Percentiles rank a stretch among this genome's conserved stretches.
These are phyloP conservation scores for Drosophila lowei DNA, from an alignment of 1,140 invertebrate genomes.

Conservation along the genomic window DNA sequence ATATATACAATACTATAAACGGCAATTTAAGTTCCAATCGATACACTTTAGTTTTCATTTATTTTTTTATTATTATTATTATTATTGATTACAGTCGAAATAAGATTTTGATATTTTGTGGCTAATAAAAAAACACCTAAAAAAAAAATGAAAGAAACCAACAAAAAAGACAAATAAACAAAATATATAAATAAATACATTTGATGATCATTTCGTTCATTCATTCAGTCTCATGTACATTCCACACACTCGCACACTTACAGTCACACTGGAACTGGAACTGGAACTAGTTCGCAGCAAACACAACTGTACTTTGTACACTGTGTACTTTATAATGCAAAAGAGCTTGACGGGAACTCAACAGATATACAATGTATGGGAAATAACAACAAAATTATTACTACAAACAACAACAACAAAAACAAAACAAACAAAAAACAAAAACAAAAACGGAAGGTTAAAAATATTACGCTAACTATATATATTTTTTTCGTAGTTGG, in stretches of 20 bases:
- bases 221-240: constrained; percentile 43
- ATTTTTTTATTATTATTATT: constrained; percentile 33
- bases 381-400: constrained; percentile 31
- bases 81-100: neutral
- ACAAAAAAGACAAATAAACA: constrained; percentile 47
- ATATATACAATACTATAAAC: constrained; percentile 33
- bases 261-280: constrained; percentile 30
- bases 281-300: constrained; percentile 22
- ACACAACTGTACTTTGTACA: constrained; percentile 37
- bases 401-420: neutral
- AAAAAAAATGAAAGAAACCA: constrained; percentile 28
- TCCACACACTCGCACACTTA: constrained; percentile 12
- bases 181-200: constrained; percentile 33
- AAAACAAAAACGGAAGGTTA: constrained; percentile 33
- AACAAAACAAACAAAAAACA: constrained; percentile 21
- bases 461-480: constrained; percentile 46
- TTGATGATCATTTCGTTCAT: constrained; percentile 33
- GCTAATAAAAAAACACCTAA: constrained; percentile 20
- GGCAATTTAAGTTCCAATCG: constrained; percentile 80
- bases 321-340: constrained; percentile 42
- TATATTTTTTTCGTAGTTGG: constrained; percentile 47
- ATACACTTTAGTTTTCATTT: constrained; percentile 61
- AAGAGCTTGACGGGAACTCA: constrained; percentile 47
- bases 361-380: constrained; percentile 31
- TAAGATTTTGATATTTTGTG: constrained; percentile 45